phyloP scores from a whole-genome alignment of 2,888 invertebrate genomes.

The Ashinkailepas kermadecensis region DNA sequence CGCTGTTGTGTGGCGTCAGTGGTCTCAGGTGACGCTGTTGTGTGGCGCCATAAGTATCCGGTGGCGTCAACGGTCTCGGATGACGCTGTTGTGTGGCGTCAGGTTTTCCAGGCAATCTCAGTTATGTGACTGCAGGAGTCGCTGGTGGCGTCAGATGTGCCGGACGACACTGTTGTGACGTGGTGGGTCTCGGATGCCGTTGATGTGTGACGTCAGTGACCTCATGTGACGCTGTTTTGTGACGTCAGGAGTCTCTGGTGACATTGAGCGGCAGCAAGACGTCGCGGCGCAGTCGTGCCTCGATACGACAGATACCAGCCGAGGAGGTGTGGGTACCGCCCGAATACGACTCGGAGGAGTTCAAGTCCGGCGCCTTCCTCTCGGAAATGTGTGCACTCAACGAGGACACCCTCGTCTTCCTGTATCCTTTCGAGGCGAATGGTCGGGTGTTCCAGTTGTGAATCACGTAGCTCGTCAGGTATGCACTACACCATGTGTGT shows the following conservation, averaged over 20 bases:
- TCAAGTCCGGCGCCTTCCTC: not conserved
- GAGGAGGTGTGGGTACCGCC: slow-evolving; percentile 8
- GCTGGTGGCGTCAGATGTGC: not conserved
- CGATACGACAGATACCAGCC: not conserved
- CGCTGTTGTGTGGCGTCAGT: too few relatives aligned
- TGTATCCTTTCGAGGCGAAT: not conserved
- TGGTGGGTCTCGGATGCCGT: not conserved
- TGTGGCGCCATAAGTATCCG: too few relatives aligned
- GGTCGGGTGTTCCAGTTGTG: not conserved
- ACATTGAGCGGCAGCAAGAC: not conserved
- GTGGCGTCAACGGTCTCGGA: too few relatives aligned
- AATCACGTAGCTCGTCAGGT: not conserved
- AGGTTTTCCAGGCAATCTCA: too few relatives aligned
- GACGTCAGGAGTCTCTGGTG: not conserved
- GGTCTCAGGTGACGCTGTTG: too few relatives aligned
- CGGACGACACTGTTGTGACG: not conserved
- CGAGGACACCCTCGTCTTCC: not conserved
- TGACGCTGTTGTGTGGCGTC: too few relatives aligned
- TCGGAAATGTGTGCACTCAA: not conserved
- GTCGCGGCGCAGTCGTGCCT: not conserved
- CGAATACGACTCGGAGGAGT: not conserved
- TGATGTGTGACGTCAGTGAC: not conserved
- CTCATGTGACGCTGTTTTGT: not conserved
- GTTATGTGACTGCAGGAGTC: too few relatives aligned
- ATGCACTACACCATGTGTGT: not conserved